phyloP scores from a whole-genome alignment of 2,888 invertebrate species.

The Torymus auratus region DNA sequence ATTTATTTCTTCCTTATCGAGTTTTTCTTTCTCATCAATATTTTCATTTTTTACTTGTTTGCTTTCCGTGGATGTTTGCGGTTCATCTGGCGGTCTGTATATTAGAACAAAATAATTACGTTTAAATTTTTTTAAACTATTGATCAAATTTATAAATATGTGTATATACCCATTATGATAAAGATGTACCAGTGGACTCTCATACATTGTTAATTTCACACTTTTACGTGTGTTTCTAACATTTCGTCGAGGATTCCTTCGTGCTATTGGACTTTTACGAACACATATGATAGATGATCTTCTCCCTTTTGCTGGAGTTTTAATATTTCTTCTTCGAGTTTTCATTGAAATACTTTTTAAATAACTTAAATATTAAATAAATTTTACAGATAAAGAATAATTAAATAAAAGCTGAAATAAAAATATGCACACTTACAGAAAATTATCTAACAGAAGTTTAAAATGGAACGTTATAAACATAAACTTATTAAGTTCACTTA shows the following conservation, averaged over 20 bases:
- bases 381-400: background rate
- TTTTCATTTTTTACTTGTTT: background rate
- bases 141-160: background rate
- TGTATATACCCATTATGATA: slow-evolving; percentile 21
- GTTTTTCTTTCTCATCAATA: background rate
- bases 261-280: slow-evolving; percentile 40
- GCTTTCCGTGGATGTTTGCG: background rate
- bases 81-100: background rate
- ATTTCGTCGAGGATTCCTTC: slow-evolving; percentile 5
- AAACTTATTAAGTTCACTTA: too few species aligned
- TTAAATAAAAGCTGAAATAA: too few species aligned
- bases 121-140: background rate
- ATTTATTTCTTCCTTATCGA: background rate
- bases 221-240: background rate
- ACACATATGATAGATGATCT: slow-evolving; percentile 39
- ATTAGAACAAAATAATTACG: background rate
- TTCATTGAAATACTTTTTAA: slow-evolving; percentile 36
- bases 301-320: slow-evolving; percentile 28
- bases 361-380: background rate
- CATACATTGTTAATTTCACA: slow-evolving; percentile 17
- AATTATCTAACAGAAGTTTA: too few species aligned
- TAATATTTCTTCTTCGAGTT: slow-evolving; percentile 41
- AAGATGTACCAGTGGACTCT: slow-evolving; percentile 50
- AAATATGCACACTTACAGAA: too few species aligned
- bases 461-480: too few species aligned